Evolutionary conservation across 1,140 invertebrate species (phyloP).

Genomic region (Drosophila pectinifera): DNA sequence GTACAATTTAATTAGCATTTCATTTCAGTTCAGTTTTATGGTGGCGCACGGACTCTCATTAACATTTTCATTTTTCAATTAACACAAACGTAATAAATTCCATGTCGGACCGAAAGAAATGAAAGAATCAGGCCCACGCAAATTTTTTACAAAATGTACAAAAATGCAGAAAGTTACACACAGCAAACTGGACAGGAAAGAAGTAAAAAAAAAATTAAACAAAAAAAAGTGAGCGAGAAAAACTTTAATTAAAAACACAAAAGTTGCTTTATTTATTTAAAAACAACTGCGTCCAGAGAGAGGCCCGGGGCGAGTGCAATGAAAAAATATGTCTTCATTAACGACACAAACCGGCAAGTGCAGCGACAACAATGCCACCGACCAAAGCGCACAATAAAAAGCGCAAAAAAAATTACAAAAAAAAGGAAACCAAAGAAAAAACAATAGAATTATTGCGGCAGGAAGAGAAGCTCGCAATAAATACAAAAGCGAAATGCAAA

Average conservation of each 20-base stretch:
- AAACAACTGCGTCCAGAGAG: constrained; percentile 44
- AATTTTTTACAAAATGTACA: constrained; percentile 67
- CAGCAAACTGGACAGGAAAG: constrained; percentile 11
- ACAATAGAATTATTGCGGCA: constrained; percentile 46
- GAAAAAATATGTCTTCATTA: constrained; percentile 83
- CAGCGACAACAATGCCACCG: constrained; percentile 67
- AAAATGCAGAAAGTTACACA: constrained; percentile 64
- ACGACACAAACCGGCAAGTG: constrained; percentile 69
- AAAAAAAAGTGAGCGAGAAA: constrained; percentile 58
- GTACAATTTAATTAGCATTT: constrained; percentile 81
- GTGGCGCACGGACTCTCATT: constrained; percentile 75
- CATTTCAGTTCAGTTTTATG: constrained; percentile 76
- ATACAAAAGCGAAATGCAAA: constrained; percentile 74
- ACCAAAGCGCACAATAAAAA: constrained; percentile 41
- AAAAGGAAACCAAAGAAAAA: constrained; percentile 22
- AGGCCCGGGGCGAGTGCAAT: constrained; percentile 44
- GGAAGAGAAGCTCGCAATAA: constrained; percentile 50
- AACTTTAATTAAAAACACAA: constrained; percentile 84
- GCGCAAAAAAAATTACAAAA: constrained; percentile 9
- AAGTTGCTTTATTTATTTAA: constrained; percentile 84
- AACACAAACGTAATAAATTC: constrained; percentile 84
- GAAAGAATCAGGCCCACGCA: constrained; percentile 58
- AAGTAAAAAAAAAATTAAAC: constrained; percentile 22
- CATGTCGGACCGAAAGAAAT: constrained; percentile 49
- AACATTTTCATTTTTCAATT: constrained; percentile 84